Conservation (phyloP, 2,113 vertebrate species). For the Zonotrichia leucophrys region DNA sequence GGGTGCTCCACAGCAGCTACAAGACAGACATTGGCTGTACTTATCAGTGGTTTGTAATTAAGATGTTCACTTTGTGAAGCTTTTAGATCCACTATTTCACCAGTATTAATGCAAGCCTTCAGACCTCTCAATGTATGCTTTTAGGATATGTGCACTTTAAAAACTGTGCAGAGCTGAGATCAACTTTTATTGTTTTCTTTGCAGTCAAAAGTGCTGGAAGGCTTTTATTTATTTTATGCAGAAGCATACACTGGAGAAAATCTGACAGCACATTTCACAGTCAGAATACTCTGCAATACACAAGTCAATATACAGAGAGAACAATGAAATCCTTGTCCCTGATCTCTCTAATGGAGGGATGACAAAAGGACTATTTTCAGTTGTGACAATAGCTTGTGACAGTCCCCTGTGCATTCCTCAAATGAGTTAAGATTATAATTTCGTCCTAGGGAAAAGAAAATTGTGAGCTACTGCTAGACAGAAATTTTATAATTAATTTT, state of each 20-base stretch:
- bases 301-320: neutral
- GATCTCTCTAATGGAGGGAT: neutral
- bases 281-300: neutral
- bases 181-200: neutral
- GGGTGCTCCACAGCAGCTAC: neutral
- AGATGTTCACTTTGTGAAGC: neutral
- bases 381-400: conserved; percentile 19
- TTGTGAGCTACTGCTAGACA: neutral
- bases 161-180: neutral
- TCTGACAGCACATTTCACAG: neutral
- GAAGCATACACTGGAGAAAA: neutral
- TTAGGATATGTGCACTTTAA: neutral
- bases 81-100: neutral
- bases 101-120: neutral
- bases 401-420: neutral
- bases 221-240: neutral
- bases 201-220: neutral
- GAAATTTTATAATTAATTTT: neutral
- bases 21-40: neutral
- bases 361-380: conserved; percentile 24
- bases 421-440: neutral
- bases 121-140: neutral
- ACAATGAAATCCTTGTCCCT: conserved; percentile 26
- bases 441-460: neutral
- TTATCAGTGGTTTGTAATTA: neutral